phyloP scores from a whole-genome alignment of 2,888 invertebrate species.

The Atethmia centrago region DNA sequence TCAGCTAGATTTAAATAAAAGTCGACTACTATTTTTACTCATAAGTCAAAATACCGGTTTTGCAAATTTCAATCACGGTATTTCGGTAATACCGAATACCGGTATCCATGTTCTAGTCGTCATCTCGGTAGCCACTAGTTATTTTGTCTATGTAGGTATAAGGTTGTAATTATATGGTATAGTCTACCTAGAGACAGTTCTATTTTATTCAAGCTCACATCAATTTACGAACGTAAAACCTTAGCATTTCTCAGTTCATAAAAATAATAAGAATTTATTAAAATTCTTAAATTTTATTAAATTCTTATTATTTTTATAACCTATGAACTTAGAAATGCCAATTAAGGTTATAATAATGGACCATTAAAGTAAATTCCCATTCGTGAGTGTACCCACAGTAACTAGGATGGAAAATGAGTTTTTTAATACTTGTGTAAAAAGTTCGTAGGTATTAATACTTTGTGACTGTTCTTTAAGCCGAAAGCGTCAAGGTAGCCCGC shows the following conservation, averaged over 20 bases:
- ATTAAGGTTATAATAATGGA: conserved; percentile 21
- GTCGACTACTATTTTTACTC: no score
- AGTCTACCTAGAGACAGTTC: no score
- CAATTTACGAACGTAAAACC: background rate
- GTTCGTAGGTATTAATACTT: no score
- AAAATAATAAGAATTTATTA: conserved; percentile 15
- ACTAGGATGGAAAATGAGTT: background rate
- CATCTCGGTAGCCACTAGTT: background rate
- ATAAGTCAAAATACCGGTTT: no score
- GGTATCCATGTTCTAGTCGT: no score
- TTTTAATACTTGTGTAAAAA: background rate
- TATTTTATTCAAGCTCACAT: background rate
- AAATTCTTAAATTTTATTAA: no score
- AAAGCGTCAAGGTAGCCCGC: no score
- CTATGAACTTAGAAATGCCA: conserved; percentile 20
- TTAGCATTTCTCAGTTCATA: conserved; percentile 4
- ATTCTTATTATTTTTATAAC: no score
- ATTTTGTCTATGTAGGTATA: background rate
- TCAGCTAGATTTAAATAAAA: no score
- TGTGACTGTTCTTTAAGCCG: background rate
- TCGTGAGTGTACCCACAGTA: background rate
- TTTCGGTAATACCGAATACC: no score
- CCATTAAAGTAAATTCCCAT: conserved; percentile 17
- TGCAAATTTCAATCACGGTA: no score
- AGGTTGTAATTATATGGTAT: background rate